Evolutionary conservation across 2,797 vertebrate genomes (phyloP).

Genomic region (Pachyuromys duprasi): DNA sequence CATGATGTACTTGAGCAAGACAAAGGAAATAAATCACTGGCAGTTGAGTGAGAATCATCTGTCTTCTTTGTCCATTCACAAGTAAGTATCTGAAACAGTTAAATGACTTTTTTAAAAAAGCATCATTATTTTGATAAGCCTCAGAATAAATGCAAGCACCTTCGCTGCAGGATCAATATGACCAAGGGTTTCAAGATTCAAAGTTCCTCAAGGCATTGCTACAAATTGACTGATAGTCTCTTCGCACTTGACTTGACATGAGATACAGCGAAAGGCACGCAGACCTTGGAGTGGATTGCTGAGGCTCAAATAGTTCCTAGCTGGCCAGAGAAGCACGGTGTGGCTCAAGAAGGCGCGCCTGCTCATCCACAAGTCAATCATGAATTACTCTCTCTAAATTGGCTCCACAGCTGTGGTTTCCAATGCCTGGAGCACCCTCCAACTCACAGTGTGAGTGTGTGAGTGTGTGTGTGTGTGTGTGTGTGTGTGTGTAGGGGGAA

Average conservation of each 20-base stretch:
- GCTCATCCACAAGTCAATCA: slow-evolving; percentile 51
- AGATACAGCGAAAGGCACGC: slow-evolving; percentile 41
- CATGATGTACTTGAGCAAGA: neutral
- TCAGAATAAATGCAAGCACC: slow-evolving; percentile 58
- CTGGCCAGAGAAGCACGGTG: neutral
- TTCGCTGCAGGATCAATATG: slow-evolving; percentile 68
- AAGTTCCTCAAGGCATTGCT: slow-evolving; percentile 59
- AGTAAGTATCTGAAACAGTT: slow-evolving; percentile 60
- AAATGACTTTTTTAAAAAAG: slow-evolving; percentile 12
- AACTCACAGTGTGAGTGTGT: neutral
- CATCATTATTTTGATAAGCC: slow-evolving; percentile 61
- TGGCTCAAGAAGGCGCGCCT: slow-evolving; percentile 48
- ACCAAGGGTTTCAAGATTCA: slow-evolving; percentile 48
- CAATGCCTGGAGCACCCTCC: slow-evolving; percentile 50
- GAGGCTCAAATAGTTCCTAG: slow-evolving; percentile 17
- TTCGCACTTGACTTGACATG: slow-evolving; percentile 66
- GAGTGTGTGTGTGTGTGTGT: neutral
- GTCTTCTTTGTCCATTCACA: neutral
- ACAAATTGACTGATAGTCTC: slow-evolving; percentile 58
- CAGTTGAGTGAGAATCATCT: neutral
- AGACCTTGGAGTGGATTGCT: slow-evolving; percentile 54
- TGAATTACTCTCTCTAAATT: slow-evolving; percentile 72
- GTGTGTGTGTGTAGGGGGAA: neutral
- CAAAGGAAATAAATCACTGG: neutral
- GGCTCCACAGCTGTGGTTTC: slow-evolving; percentile 44